Evolutionary conservation across 2,113 vertebrate species (phyloP), one percentile per base, ranked within the genome.

Genomic region (Gnathonemus echidnorhynchus): DNA sequence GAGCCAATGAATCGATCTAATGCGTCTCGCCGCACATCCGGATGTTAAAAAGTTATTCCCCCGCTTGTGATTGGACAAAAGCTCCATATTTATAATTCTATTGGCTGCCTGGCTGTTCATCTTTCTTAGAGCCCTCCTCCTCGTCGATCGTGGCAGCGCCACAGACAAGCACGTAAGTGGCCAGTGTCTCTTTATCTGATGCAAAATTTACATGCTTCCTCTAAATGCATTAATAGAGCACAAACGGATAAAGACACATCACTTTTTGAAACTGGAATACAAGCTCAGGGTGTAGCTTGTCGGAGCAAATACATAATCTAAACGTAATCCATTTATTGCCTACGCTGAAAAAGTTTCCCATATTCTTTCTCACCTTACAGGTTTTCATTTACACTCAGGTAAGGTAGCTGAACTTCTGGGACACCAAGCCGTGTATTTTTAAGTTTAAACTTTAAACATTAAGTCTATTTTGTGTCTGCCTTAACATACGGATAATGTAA

Each of bases 91-190:
- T 88, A 17, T 31, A 46, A 58, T 84, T 15, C 66, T 58, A 88
- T 90, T 90, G 86, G 87, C 45, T 84, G 6, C 0, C 35, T 50
- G 10, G 50, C 11, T 88, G 50, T 83, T 74, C 80, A 6, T 90
- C 90, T 24, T 1, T 27, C 19, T n/a, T 21, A 11, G 46, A 13
- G 13, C 85, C 66, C 62, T 15, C 31, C 45, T 50, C 17, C 35
- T 58, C 39, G 35, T 27, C 21, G 9, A 90, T 88, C 90, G 90
- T 90, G 90, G 90, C 90, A 77, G 66, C 86, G 31, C 87, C 21
- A 58, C 35, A 21, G 87, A 39, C 49, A 0, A 11, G 86, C 90
- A 90, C 86, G 90, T 88, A 87, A 48, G 89, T 52, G 83, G 3
- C 10, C 80, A 11, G 50, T 27, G 48, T 53, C 49, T 83, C 66